Evolutionary conservation across 2,888 invertebrate genomes (phyloP), one percentile per base, ranked within the genome.

Genomic region (Limnephilus rhombicus): DNA sequence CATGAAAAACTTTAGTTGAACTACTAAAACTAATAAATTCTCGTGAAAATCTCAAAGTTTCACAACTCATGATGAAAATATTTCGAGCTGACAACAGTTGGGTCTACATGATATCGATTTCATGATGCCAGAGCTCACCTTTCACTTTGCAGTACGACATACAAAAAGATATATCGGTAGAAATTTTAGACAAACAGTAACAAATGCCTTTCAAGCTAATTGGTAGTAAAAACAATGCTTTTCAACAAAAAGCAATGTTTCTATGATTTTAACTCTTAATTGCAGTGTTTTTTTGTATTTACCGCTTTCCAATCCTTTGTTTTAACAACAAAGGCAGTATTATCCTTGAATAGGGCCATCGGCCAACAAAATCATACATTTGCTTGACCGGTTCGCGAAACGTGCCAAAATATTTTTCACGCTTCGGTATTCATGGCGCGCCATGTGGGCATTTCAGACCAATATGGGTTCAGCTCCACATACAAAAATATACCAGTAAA

Each of bases 381-480:
- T 80, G 88, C 24, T 34, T 89, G 88, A 87, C 87, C 68, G 87
- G 90, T 49, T 81, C 49, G 82, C 82, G 68, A 90, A 53, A 81
- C 91, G 86, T 86, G 86, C 86, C 91, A 86, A 91, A 86, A 80
- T 86, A 34, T 13, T 45, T 91, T 91, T 86, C 86, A 81, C 91
- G 91, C 86, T 80, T 49, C 45, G 86, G 24, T 53, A 86, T 24
- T 3, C 91, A 86, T 80, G 29, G 68, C 91, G 45, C 80, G 80
- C 80, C 80, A 29, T 12, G 85, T 24, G n/a, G 68, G n/a, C 45
- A 49, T 86, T 86, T 86, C 29, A 15, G 49, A 49, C 86, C 18
- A 41, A 83, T 83, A n/a, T n/a, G 68, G 24, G 24, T n/a, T 2
- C 2, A 68, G 68, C 68, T 68, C 18, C 68, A 68, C 68, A 68